A percentile compares a stretch with the other conserved stretches of the same genome.
Conservation (phyloP, 2,113 vertebrate species). For the Gallinago paraguaiae region DNA sequence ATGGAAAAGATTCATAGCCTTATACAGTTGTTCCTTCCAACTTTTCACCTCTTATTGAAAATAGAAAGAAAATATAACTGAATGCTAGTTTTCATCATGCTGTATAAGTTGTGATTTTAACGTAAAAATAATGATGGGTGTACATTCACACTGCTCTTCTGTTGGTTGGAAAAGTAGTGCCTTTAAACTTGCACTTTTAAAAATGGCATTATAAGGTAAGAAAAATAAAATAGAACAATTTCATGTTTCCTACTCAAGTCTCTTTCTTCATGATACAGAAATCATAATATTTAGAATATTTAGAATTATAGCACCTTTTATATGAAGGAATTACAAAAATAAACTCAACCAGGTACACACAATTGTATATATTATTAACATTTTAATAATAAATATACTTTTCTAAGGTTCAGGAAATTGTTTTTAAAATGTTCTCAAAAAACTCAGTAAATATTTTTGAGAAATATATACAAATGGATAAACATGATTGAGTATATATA, state of each 20-base stretch:
- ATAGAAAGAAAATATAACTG: neutral
- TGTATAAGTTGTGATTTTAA: neutral
- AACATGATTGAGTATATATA: conserved; percentile 48
- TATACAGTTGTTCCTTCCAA: neutral
- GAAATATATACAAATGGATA: conserved; percentile 30
- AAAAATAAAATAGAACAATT: neutral
- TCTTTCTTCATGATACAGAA: conserved; percentile 13
- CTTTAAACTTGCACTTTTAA: neutral
- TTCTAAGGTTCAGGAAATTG: conserved; percentile 40
- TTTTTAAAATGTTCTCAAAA: conserved; percentile 43
- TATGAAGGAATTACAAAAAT: conserved; percentile 12
- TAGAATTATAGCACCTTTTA: neutral
- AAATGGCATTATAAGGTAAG: neutral
- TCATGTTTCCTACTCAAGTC: neutral
- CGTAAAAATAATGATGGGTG: neutral
- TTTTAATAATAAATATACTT: conserved; percentile 34
- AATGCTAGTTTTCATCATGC: neutral
- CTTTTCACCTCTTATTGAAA: neutral
- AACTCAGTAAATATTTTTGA: conserved; percentile 44
- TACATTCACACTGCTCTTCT: neutral
- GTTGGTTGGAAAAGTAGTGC: neutral
- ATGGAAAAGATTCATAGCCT: conserved; percentile 11
- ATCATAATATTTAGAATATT: neutral
- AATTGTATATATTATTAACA: conserved; percentile 2
- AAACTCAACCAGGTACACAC: neutral